A percentile compares a stretch with the other conserved stretches of the same genome.
phyloP scores from a whole-genome alignment of 2,888 invertebrate genomes.

The Noctua comes region DNA sequence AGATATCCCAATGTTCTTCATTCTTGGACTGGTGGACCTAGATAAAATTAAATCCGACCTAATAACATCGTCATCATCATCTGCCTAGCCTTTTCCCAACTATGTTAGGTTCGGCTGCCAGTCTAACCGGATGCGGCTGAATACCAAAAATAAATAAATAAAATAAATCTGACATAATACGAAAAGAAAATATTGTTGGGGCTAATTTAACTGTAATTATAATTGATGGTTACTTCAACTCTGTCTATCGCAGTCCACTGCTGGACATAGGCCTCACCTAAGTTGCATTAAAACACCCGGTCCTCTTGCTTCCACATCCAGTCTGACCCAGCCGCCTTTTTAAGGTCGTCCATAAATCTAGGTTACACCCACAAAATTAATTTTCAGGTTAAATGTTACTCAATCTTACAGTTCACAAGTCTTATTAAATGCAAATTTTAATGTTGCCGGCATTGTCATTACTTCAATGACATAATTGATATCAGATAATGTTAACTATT shows the following conservation, averaged over 20 bases:
- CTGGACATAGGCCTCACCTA: not conserved
- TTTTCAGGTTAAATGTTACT: not conserved
- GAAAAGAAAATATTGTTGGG: too few species aligned
- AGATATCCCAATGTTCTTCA: constrained; percentile 11
- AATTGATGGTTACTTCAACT: not conserved
- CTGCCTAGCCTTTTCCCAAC: too few species aligned
- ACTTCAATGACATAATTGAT: constrained; percentile 27
- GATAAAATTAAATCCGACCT: not conserved
- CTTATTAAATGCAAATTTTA: constrained; percentile 21
- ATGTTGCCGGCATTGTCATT: constrained; percentile 14
- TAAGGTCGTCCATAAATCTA: not conserved
- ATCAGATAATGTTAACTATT: constrained; percentile 34
- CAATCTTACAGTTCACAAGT: not conserved
- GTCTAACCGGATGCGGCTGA: too few species aligned
- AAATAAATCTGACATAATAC: not conserved
- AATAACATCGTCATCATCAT: not conserved
- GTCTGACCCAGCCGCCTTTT: not conserved
- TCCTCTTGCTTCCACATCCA: not conserved
- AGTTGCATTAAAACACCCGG: not conserved
- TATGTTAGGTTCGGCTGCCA: too few species aligned
- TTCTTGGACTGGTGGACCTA: not conserved
- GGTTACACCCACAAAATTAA: too few species aligned
- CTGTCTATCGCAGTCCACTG: not conserved
- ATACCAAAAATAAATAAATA: too few species aligned
- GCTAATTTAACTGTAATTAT: not conserved